Evolutionary conservation across 1,140 invertebrate species (phyloP).

Genomic region (Anastrepha obliqua): DNA sequence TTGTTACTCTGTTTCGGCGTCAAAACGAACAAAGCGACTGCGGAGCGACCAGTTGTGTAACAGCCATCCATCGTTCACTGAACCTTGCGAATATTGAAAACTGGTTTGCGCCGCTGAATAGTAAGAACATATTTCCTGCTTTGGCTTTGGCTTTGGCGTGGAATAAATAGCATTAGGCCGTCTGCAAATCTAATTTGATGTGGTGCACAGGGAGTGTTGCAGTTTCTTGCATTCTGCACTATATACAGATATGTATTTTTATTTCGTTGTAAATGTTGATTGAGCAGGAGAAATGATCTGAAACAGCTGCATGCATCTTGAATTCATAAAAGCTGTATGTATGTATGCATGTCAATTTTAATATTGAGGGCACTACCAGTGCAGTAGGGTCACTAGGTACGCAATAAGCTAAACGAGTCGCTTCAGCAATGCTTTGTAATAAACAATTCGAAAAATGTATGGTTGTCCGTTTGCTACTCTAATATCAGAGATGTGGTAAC

Average conservation of each 20-base stretch:
- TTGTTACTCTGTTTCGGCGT: constrained; percentile 33
- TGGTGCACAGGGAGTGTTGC: not conserved
- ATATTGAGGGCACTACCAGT: too few relatives aligned
- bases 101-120: not conserved
- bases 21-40: not conserved
- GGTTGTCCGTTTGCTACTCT: too few relatives aligned
- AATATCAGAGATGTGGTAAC: too few relatives aligned
- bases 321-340: not conserved
- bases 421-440: too few relatives aligned
- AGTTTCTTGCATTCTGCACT: not conserved
- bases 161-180: not conserved
- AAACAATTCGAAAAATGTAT: too few relatives aligned
- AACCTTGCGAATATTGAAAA: constrained; percentile 32
- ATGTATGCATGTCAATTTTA: too few relatives aligned
- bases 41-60: constrained; percentile 29
- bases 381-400: too few relatives aligned
- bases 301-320: not conserved
- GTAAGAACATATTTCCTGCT: not conserved
- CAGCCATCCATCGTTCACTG: constrained; percentile 31
- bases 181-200: constrained; percentile 39
- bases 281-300: not conserved
- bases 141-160: too few relatives aligned
- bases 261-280: not conserved
- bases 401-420: too few relatives aligned
- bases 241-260: not conserved